phyloP scores from a whole-genome alignment of 2,797 vertebrate genomes.

The Clarias pachynema region DNA sequence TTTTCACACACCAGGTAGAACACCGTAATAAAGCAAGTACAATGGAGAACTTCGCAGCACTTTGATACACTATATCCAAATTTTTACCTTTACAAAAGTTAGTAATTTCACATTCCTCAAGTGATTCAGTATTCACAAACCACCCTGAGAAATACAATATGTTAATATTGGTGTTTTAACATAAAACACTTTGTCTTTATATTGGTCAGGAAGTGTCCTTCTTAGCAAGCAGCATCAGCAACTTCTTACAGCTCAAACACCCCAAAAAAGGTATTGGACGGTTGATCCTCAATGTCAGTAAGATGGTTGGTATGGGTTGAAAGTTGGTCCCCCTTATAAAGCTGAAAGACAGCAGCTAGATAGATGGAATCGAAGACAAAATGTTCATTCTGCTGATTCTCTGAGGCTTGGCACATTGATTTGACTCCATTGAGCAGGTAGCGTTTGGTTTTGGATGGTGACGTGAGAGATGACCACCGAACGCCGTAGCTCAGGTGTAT shows the following conservation, averaged over 20 bases:
- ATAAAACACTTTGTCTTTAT: slow-evolving; percentile 46
- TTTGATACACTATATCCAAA: slow-evolving; percentile 37
- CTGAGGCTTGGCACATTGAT: slow-evolving; percentile 59
- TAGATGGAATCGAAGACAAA: slow-evolving; percentile 65
- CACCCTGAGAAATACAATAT: slow-evolving; percentile 36
- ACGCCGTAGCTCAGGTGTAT: slow-evolving; percentile 67
- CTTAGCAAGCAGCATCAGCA: background rate
- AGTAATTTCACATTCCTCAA: background rate
- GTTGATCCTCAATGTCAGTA: background rate
- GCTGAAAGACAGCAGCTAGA: slow-evolving; percentile 72
- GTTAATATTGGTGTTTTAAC: slow-evolving; percentile 39
- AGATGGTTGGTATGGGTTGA: slow-evolving; percentile 52
- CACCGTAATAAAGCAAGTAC: background rate
- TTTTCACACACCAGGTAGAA: background rate
- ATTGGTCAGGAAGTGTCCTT: background rate
- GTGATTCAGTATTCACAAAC: slow-evolving; percentile 20
- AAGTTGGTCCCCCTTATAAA: slow-evolving; percentile 63
- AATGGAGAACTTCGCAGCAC: background rate
- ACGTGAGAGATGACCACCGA: slow-evolving; percentile 53
- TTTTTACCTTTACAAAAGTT: background rate
- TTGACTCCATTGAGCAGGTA: slow-evolving; percentile 66
- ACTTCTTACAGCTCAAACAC: slow-evolving; percentile 72
- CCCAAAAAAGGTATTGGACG: slow-evolving; percentile 74
- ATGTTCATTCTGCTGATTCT: background rate
- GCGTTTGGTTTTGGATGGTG: rapidly evolving